Evolutionary conservation across 2,888 invertebrate genomes (phyloP), one percentile per base, ranked within the genome.

Genomic region (Drosophila gaucha): DNA sequence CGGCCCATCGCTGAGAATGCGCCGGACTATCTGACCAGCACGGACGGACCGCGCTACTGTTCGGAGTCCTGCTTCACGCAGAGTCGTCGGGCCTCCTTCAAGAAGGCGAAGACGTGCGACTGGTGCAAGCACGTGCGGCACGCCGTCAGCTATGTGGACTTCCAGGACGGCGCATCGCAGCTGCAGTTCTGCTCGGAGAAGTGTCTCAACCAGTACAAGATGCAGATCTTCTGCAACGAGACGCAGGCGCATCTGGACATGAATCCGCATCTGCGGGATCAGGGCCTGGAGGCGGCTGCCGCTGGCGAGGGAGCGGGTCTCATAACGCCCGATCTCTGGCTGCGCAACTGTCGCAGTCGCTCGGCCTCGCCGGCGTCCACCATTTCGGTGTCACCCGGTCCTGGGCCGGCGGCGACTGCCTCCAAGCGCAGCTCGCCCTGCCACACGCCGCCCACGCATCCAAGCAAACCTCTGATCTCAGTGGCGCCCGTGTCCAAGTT

Each of bases 201-300:
- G 93, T 98, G 98, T 89, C 93, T 98, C 76, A 98, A 97, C 90
- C 97, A 98, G 92, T 98, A 98, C 93, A 98, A 98, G 93, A 98
- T 98, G 97, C 97, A 97, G 91, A 97, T 98, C 74, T 98, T 98
- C 92, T 98, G 98, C 92, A 95, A 96, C 50, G 98, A 98, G 92
- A 97, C 98, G 5, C 96, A 97, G 90, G 97, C 97, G 6, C 97
- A 97, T 90, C 93, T 98, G 62, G 96, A 97, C 90, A 94, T 97
- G 91, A 95, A 95, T 90, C 96, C 96, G 1, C 96, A 96, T 90
- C 92, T 96, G 79, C 94, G 93, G 12, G 92, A 92, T 1, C 91
- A 91, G 65, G 90, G 90, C 2, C 57, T 90, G 36, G 90, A 91
- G 60, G 88, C 90, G 5, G 82, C 75, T 0, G 86, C 80, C 3